Percentiles rank a stretch among this genome's conserved stretches.
Conservation (phyloP, 2,888 invertebrate species). For the Pycnomerus fuliginosus region DNA sequence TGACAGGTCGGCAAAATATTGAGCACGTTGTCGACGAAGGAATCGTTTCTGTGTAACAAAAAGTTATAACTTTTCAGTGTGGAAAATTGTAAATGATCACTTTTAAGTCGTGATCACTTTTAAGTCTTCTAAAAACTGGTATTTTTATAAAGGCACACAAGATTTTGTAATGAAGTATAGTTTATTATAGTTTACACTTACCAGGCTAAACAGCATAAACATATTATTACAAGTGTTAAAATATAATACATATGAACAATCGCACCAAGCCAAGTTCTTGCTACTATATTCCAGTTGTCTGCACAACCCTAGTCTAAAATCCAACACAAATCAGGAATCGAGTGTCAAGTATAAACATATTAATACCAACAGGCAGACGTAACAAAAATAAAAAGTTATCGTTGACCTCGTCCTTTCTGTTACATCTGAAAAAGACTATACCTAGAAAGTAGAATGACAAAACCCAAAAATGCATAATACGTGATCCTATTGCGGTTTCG, state of each 20-base stretch:
- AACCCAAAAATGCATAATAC: constrained; percentile 26
- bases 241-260: constrained; percentile 45
- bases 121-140: no score
- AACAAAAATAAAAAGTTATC: not conserved
- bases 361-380: not conserved
- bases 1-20: no score
- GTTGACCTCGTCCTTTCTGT: constrained; percentile 20
- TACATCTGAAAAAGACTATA: no score
- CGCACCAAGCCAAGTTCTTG: constrained; percentile 37
- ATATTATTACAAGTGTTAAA: constrained; percentile 40
- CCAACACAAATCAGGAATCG: constrained; percentile 11
- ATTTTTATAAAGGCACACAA: no score
- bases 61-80: no score
- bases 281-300: constrained; percentile 17
- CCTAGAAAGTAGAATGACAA: constrained; percentile 22
- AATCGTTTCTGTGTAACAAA: no score
- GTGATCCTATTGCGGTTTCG: constrained; percentile 25
- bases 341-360: no score
- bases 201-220: constrained; percentile 44
- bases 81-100: no score
- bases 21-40: no score
- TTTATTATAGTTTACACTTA: constrained; percentile 44
- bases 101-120: no score
- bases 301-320: constrained; percentile 10
- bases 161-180: constrained; percentile 36